Percentiles rank a stretch among this genome's conserved stretches.
These are phyloP conservation scores for Lepidostoma basale DNA, from an alignment of 1,140 invertebrate genomes.

Conservation along the genomic window DNA sequence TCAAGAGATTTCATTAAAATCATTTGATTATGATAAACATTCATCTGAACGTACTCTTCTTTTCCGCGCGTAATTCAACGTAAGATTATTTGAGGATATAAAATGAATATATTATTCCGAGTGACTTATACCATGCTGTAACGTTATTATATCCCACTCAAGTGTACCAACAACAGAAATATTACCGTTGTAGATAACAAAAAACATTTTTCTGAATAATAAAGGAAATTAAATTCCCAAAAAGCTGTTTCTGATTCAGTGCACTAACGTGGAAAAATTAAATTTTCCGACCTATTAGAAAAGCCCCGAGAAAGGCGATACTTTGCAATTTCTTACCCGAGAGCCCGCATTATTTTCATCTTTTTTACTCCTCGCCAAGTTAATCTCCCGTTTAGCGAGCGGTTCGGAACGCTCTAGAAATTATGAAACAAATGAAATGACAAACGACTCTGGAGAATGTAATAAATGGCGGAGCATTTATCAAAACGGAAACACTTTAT, in stretches of 20 bases:
- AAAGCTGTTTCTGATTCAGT: not conserved
- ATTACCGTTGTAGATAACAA: not conserved
- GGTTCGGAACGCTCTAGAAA: not conserved
- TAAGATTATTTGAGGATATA: too few relatives aligned
- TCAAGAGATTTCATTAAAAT: too few relatives aligned
- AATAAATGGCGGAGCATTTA: conserved; percentile 13
- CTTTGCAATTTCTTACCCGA: not conserved
- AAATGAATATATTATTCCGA: too few relatives aligned
- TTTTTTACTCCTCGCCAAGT: not conserved
- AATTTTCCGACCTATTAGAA: not conserved
- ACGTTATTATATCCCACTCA: too few relatives aligned
- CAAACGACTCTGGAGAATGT: conserved; percentile 14
- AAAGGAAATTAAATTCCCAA: not conserved
- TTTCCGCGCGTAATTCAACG: too few relatives aligned
- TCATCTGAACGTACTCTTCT: too few relatives aligned
- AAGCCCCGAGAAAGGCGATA: not conserved
- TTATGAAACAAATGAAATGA: conserved; percentile 28
- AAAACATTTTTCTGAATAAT: conserved; percentile 7
- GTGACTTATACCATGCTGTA: too few relatives aligned
- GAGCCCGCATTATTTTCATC: not conserved
- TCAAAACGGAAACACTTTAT: not conserved
- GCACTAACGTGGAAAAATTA: not conserved
- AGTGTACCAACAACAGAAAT: not conserved
- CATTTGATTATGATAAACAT: too few relatives aligned
- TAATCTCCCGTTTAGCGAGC: not conserved